Base-by-base conservation (phyloP, 2,113 vertebrate species). In the Oryzias melastigma region DNA sequence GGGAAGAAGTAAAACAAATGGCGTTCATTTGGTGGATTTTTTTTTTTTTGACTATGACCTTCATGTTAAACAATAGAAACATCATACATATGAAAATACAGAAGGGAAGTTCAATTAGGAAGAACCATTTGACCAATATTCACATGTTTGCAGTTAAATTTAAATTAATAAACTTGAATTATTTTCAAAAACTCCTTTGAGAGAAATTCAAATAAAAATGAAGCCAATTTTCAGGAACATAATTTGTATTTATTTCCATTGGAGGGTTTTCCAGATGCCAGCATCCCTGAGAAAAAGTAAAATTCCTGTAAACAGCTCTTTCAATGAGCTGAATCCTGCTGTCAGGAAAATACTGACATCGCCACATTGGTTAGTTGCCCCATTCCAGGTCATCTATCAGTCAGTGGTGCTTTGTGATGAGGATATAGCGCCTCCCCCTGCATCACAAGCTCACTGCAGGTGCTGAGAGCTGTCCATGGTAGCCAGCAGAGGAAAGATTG, bases 231-330 rank as follows among this genome's bases (percentile, higher is more conserved):
- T 73, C 24, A 75, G 56, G 54, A 75, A 17, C 54, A 61, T 68
- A 74, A 20, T 77, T 69, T 70, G 71, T 5, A 51, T 73, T 79
- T 27, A 62, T 75, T 78, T 85, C 64, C 63, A 79, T 80, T 83
- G 83, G 82, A 86, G 88, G 86, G 61, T 81, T 87, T 86, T 89
- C 75, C 84, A 91, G 85, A 90, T 88, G 84, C 85, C 86, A 89
- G 81, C 82, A 90, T 92, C 89, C 90, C 90, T 91, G 91, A 92
- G 90, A 90, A 89, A 88, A 75, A 81, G 80, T 81, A 75, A 77
- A 82, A 86, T 68, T 62, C 62, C 60, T 63, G 57, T 70, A 62
- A 69, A 78, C 76, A 68, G 75, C 57, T 65, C 73, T 75, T 61
- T 73, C 73, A 60, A 40, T 66, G 52, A 52, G 75, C 54, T 77